Base-by-base conservation (phyloP, 2,888 invertebrate genomes). In the Pseudococcus viburni region DNA sequence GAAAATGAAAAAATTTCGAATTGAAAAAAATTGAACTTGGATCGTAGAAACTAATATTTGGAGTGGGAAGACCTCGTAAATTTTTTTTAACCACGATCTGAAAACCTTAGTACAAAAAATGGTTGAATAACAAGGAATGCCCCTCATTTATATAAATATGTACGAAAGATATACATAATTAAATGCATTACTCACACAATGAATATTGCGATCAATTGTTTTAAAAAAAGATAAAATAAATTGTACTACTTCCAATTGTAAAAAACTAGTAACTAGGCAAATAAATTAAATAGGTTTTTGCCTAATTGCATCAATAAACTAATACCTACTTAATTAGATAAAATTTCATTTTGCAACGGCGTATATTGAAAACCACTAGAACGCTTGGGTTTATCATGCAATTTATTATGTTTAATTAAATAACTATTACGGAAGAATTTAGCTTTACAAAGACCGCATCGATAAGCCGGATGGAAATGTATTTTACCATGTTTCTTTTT, bases 371-470 rank as follows among this genome's bases (percentile, higher is more conserved):
- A 68, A 9, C 22, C 33, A 73, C 48, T 86, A 7, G 39, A 48
- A 7, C 77, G 42, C 11, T 77, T 90, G 3, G 77, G 73, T 26
- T 86, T 86, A 59, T 90, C 90, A 87, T 91, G 91, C 55, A 89
- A 90, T 85, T 89, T 90, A 88, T 90, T 90, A 87, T 91, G 91
- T 19, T 90, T 89, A 12, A 91, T 89, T 39, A 91, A 89, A 88
- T 90, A 91, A 85, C 90, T 90, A 83, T 91, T 91, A 84, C 90
- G 90, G 89, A 90, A 91, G 89, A 91, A 91, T 89, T 90, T 90
- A 8, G 91, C 91, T 59, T 90, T 89, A 89, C 91, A 91, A 9
- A 90, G 89, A 0, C 91, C 91, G 89, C 91, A 91, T 77, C 90
- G 90, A 89, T 90, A 91, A 11, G 89, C 90, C 2, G 91, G 90